These are phyloP conservation scores for Glandiceps talaboti DNA, from an alignment of 53 echinoderm and acorn worm genomes.

Conservation along the genomic window DNA sequence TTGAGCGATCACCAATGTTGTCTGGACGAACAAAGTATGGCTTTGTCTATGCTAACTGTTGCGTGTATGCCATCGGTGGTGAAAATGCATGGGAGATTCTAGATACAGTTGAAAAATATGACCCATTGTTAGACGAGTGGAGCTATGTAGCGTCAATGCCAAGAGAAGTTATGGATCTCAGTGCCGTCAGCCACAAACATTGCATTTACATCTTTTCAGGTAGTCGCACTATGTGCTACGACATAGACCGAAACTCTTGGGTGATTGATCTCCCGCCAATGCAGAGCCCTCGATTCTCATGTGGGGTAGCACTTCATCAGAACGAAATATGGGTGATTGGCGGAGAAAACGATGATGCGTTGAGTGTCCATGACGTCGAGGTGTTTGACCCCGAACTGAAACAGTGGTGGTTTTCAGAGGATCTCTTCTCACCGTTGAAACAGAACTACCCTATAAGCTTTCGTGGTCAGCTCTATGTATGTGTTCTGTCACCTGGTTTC, in stretches of 20 bases:
- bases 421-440: slow-evolving; percentile 38
- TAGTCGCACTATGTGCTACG: slow-evolving; percentile 70
- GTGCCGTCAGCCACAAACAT: slow-evolving; percentile 32
- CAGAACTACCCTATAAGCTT: slow-evolving; percentile 42
- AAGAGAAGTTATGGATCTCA: slow-evolving; percentile 67
- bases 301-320: slow-evolving; percentile 28
- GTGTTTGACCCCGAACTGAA: slow-evolving; percentile 32
- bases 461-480: slow-evolving; percentile 38
- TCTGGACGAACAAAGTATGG: slow-evolving; percentile 60
- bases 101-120: slow-evolving; percentile 68
- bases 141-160: slow-evolving; percentile 57
- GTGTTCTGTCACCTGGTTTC: slow-evolving; percentile 64
- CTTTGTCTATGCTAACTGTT: slow-evolving; percentile 26
- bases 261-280: slow-evolving; percentile 49
- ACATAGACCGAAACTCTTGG: slow-evolving; percentile 51
- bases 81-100: slow-evolving; percentile 76
- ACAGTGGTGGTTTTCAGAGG: slow-evolving; percentile 30
- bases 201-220: slow-evolving; percentile 72
- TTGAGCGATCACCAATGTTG: slow-evolving; percentile 44
- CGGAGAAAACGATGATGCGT: slow-evolving; percentile 34
- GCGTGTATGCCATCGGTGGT: slow-evolving; percentile 54
- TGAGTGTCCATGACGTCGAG: slow-evolving; percentile 45
- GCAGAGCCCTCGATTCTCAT: slow-evolving; percentile 48
- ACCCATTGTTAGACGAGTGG: slow-evolving; percentile 59
- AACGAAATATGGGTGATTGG: slow-evolving; percentile 72